Conservation (phyloP, 2,797 vertebrate species). For the Malacoctenus gilli region DNA sequence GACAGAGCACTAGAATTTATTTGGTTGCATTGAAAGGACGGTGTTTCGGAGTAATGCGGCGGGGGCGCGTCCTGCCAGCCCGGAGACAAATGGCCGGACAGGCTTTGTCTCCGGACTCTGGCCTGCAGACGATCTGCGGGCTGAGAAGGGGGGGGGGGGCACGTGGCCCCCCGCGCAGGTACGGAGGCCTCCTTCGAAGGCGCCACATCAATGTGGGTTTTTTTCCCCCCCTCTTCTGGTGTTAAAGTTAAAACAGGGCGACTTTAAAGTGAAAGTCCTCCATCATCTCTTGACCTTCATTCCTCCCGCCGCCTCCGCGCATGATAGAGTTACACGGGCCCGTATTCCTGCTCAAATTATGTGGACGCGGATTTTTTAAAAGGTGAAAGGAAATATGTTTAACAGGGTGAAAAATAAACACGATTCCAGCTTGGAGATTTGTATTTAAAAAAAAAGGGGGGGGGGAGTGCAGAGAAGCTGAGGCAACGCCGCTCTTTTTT, state of each 20-base stretch:
- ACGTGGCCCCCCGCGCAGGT: no score
- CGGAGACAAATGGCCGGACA: conserved; percentile 45
- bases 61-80: conserved; percentile 56
- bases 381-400: conserved; percentile 73
- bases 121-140: conserved; percentile 45
- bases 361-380: conserved; percentile 52
- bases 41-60: conserved; percentile 65
- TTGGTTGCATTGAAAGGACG: conserved; percentile 73
- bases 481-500: conserved; percentile 45
- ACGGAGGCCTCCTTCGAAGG: conserved; percentile 52
- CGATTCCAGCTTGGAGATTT: conserved; percentile 58
- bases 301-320: conserved; percentile 34
- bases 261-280: conserved; percentile 44
- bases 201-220: conserved; percentile 54
- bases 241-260: conserved; percentile 39
- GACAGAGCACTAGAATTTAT: conserved; percentile 85
- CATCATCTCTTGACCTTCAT: conserved; percentile 48
- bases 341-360: conserved; percentile 54
- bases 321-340: conserved; percentile 64
- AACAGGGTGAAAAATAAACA: conserved; percentile 69
- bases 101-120: conserved; percentile 41
- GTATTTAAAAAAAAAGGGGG: conserved; percentile 23
- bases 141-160: no score
- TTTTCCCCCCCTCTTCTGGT: neutral
- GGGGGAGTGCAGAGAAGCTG: conserved; percentile 38